Evolutionary conservation across 2,888 invertebrate species (phyloP).

Genomic region (Brenthis daphne): DNA sequence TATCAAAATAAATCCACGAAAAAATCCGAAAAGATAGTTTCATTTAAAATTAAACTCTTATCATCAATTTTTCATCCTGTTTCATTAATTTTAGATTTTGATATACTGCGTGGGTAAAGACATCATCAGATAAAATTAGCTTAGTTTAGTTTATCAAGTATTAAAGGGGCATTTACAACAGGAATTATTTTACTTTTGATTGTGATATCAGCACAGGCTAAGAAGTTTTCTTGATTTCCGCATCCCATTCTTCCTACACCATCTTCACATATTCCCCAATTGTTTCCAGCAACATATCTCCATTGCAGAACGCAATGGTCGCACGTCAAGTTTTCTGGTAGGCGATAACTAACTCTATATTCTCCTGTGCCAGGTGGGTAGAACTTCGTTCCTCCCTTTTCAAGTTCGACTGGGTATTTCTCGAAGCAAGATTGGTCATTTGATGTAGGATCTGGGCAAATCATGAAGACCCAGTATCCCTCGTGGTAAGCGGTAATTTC

Average conservation of each 20-base stretch:
- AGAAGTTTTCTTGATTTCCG: conserved; percentile 92
- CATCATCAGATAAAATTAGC: too few relatives aligned
- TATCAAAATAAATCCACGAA: too few relatives aligned
- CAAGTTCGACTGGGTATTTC: conserved; percentile 82
- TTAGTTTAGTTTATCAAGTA: neutral
- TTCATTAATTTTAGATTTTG: too few relatives aligned
- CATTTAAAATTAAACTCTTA: too few relatives aligned
- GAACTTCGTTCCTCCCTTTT: conserved; percentile 81
- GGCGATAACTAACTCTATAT: conserved; percentile 85
- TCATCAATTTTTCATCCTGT: too few relatives aligned
- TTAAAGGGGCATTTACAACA: neutral
- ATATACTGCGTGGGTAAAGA: too few relatives aligned
- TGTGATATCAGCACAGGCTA: conserved; percentile 90
- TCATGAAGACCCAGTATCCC: conserved; percentile 91
- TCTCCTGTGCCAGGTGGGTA: conserved; percentile 87
- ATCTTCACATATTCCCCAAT: conserved; percentile 88
- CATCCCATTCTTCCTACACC: conserved; percentile 90
- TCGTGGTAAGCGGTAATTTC: conserved; percentile 91
- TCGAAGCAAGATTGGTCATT: conserved; percentile 89
- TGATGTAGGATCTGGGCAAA: conserved; percentile 87
- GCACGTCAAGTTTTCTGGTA: conserved; percentile 85
- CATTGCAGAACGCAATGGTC: conserved; percentile 92
- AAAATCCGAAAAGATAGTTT: too few relatives aligned
- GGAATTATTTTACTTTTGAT: conserved; percentile 64
- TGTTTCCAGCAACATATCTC: conserved; percentile 92